Base-by-base conservation (phyloP, 1,140 invertebrate species). In the Drosophila trapezifrons region DNA sequence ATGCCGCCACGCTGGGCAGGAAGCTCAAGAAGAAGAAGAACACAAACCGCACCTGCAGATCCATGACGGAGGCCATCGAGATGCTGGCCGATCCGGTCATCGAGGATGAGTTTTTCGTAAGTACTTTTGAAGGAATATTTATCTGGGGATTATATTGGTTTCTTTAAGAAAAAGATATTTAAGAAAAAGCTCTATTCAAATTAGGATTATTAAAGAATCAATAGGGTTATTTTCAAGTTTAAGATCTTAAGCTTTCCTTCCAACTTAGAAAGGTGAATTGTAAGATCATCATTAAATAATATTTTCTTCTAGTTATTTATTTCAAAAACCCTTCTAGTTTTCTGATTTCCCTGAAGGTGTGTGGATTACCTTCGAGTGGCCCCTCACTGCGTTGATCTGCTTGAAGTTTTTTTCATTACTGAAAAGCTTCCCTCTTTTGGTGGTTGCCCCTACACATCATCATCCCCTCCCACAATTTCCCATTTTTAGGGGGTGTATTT, bases 21-120 rank as follows among this genome's bases (percentile, higher is more conserved):
- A 90, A 91, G 51, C 72, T 91, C 22, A 92, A 92, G 60, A 91
- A 92, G 47, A 92, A 92, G 74, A 91, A 91, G 76, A 91, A 92
- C 60, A 92, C 81, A 17, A 92, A 90, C 60, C 83, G 91, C 67
- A 90, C 87, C 52, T 92, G 90, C 62, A 83, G 86, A 47, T 92
- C 91, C 32, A 92, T 92, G 91, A 91, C 91, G 3, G 91, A 92
- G 55, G 78, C 91, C 71, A 91, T 92, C n/a, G 91, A 92, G 72
- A 90, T 92, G 87, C 85, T 92, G 5, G 91, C 90, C 25, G 91
- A 92, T 89, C 91, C 91, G 17, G 91, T 92, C 25, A 91, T 91
- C 52, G 91, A 92, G 74, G 91, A 92, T 89, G 90, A 91, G 58
- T 92, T 92, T 75, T 92, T 92, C 63, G 91, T 92, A 79, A 92